These are phyloP conservation scores for Helostoma temminkii DNA, from an alignment of 2,797 vertebrate species.

Conservation along the genomic window DNA sequence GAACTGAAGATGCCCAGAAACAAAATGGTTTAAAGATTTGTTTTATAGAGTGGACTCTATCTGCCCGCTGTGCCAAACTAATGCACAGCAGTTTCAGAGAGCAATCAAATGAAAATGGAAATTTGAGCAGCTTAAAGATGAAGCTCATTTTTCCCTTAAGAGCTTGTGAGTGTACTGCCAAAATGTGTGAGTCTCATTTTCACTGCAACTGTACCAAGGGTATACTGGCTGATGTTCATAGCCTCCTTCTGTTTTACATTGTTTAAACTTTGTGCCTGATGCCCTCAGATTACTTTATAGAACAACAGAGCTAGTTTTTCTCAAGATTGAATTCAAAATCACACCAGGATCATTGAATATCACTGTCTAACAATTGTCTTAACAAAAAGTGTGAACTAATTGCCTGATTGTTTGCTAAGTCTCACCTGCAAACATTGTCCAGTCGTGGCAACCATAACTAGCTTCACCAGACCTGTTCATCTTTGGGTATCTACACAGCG, in stretches of 20 bases:
- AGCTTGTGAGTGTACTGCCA: conserved; percentile 66
- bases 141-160: conserved; percentile 68
- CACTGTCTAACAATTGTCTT: conserved; percentile 1
- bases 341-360: neutral
- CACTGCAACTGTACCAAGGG: conserved; percentile 26
- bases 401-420: neutral
- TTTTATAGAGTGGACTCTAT: conserved; percentile 70
- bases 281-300: conserved; percentile 33
- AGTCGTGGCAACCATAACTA: neutral
- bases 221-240: conserved; percentile 57
- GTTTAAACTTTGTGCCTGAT: conserved; percentile 47
- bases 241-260: conserved; percentile 49
- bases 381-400: neutral
- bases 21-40: conserved; percentile 67
- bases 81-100: conserved; percentile 70
- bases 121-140: conserved; percentile 78
- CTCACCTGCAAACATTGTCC: neutral
- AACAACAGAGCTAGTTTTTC: conserved; percentile 34
- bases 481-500: no score
- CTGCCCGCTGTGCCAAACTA: conserved; percentile 67
- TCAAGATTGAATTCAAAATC: conserved; percentile 22
- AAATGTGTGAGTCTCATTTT: conserved; percentile 65
- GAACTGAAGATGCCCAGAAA: conserved; percentile 76
- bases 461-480: no score
- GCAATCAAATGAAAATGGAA: conserved; percentile 78